Conservation (phyloP, 2,888 invertebrate genomes). For the Elegia similella region DNA sequence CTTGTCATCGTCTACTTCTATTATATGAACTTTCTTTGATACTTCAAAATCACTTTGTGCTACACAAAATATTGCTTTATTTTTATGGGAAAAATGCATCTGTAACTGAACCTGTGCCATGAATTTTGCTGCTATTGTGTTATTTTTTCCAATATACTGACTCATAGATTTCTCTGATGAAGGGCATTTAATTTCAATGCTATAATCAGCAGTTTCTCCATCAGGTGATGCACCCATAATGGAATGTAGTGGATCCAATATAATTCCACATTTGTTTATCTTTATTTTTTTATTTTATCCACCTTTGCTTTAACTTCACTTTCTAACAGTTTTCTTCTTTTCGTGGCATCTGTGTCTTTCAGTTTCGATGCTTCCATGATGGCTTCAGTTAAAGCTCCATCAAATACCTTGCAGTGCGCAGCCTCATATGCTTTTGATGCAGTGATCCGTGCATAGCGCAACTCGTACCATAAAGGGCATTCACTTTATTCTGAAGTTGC, state of each 20-base stretch:
- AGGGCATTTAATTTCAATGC: no score
- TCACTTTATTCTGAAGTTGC: background rate
- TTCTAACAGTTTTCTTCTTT: constrained; percentile 11
- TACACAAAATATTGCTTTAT: no score
- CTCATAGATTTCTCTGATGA: no score
- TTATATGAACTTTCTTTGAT: no score
- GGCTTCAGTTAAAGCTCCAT: background rate
- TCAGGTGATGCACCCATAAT: background rate
- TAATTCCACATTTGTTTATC: background rate
- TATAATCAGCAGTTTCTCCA: background rate
- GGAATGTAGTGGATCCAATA: background rate
- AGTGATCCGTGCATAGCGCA: background rate
- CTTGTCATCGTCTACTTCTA: no score
- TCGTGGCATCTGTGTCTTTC: constrained; percentile 12
- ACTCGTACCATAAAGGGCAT: background rate
- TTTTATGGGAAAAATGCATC: background rate
- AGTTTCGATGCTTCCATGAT: constrained; percentile 9
- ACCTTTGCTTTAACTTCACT: background rate
- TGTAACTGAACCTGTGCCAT: background rate
- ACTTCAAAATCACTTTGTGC: no score
- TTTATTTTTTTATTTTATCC: background rate
- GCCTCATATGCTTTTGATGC: background rate
- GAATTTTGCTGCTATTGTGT: no score
- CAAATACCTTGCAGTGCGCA: background rate
- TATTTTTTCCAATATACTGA: no score